Evolutionary conservation across 1,140 invertebrate species (phyloP).

Genomic region (Brachionus plicatilis): DNA sequence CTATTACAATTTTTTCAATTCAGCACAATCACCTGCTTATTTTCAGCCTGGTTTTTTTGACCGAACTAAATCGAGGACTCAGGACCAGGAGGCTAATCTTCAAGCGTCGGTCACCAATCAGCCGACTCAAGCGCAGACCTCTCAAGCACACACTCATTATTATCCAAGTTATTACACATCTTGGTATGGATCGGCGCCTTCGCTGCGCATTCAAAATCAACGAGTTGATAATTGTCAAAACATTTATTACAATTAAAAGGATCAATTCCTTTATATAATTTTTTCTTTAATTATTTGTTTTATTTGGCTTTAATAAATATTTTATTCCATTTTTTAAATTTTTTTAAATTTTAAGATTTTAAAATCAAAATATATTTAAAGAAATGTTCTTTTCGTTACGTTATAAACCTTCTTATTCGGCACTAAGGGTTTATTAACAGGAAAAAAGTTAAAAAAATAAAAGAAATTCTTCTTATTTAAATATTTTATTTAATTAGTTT

Average conservation of each 20-base stretch:
- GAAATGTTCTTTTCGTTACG: no score
- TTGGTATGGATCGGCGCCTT: conserved; percentile 38
- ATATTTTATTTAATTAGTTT: no score
- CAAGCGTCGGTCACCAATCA: neutral
- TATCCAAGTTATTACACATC: conserved; percentile 1
- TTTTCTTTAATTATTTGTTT: neutral
- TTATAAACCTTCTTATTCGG: no score
- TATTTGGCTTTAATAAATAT: neutral
- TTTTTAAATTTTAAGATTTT: neutral
- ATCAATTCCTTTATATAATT: neutral
- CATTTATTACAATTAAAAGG: conserved; percentile 9
- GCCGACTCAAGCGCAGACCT: neutral
- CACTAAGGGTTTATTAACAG: no score
- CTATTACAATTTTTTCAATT: neutral
- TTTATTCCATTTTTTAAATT: neutral
- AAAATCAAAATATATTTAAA: no score
- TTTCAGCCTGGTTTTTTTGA: conserved; percentile 3
- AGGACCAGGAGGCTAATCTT: neutral
- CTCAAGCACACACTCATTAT: neutral
- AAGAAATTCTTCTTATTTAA: neutral
- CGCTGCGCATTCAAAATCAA: neutral
- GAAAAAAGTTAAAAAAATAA: neutral
- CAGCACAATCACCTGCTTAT: neutral
- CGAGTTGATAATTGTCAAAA: conserved; percentile 12
- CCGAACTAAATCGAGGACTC: neutral